Conservation (phyloP, 2,888 invertebrate species). For the Scaptomyza cyrtandrae region DNA sequence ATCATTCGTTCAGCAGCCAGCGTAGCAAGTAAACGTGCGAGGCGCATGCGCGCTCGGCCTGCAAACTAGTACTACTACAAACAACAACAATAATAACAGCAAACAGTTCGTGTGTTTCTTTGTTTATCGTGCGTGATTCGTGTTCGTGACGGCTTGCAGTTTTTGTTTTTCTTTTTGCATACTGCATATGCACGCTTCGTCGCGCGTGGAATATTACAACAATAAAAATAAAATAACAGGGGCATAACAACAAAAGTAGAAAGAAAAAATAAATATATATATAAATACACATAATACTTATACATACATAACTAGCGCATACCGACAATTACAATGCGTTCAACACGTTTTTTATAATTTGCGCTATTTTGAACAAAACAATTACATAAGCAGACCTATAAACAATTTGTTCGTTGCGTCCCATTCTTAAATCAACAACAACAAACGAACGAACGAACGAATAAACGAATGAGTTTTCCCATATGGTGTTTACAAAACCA, state of each 20-base stretch:
- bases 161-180: conserved; percentile 66
- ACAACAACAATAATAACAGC: conserved; percentile 15
- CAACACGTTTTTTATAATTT: conserved; percentile 42
- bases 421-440: conserved; percentile 27
- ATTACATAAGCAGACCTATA: conserved; percentile 59
- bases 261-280: conserved; percentile 36
- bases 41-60: conserved; percentile 75
- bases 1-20: conserved; percentile 67
- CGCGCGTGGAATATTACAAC: conserved; percentile 67
- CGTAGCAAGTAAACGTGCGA: conserved; percentile 67
- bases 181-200: conserved; percentile 55
- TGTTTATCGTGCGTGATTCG: conserved; percentile 38
- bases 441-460: conserved; percentile 14
- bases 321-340: conserved; percentile 43
- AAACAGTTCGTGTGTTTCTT: conserved; percentile 20
- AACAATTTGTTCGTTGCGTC: conserved; percentile 29
- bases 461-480: conserved; percentile 34
- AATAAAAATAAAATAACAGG: conserved; percentile 31
- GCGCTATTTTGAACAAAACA: conserved; percentile 67
- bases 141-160: conserved; percentile 42
- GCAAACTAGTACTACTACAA: conserved; percentile 32
- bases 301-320: conserved; percentile 19
- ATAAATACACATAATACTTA: conserved; percentile 23
- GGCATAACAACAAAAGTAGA: conserved; percentile 45
- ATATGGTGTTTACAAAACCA: conserved; percentile 61